phyloP scores from a whole-genome alignment of 2,888 invertebrate species.

The Fissipunctia ypsillon region DNA sequence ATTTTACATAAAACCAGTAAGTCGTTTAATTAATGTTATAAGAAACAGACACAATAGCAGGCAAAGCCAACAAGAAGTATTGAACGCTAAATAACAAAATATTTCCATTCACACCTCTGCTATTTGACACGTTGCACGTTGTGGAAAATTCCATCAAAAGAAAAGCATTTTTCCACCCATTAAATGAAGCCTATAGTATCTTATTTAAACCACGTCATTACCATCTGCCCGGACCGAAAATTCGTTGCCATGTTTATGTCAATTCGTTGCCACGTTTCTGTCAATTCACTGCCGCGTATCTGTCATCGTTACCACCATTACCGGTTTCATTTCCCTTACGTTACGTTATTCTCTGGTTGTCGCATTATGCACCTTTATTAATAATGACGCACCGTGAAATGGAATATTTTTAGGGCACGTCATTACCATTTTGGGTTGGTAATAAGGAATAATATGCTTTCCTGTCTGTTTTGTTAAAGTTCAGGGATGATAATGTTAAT shows the following conservation, averaged over 20 bases:
- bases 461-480: constrained; percentile 27
- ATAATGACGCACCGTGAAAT: constrained; percentile 60
- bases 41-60: neutral
- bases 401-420: constrained; percentile 61
- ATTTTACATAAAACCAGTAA: neutral
- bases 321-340: constrained; percentile 56
- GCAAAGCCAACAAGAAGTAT: neutral
- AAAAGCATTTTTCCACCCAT: neutral
- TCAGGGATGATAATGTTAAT: constrained; percentile 14
- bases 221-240: constrained; percentile 40
- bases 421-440: constrained; percentile 46
- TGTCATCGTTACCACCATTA: constrained; percentile 68
- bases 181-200: constrained; percentile 19
- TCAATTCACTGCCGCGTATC: constrained; percentile 64
- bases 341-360: constrained; percentile 53
- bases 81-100: neutral
- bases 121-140: neutral
- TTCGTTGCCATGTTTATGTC: constrained; percentile 52
- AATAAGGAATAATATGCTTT: constrained; percentile 44
- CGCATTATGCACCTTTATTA: constrained; percentile 62
- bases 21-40: neutral
- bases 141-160: neutral
- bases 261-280: constrained; percentile 56
- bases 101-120: too few species aligned
- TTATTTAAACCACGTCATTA: constrained; percentile 49